A percentile compares a stretch with the other conserved stretches of the same genome.
phyloP scores from a whole-genome alignment of 2,113 vertebrate species.

The cat (Felis catus) region F.catus_Fca126_mat1.0 CM031426.1:30929001-30929500 shows the following conservation, averaged over 20 bases:
- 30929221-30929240: constrained; percentile 5
- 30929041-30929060: not conserved
- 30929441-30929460: too few species aligned
- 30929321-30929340: too few species aligned
- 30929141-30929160: not conserved
- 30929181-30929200: not conserved
- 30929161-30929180: not conserved
- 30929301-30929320: too few species aligned
- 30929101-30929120: not conserved
- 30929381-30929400: too few species aligned
- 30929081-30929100: constrained; percentile 12
- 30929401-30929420: too few species aligned
- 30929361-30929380: too few species aligned
- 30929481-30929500: not conserved
- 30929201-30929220: not conserved
- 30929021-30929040: constrained; percentile 32
- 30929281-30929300: too few species aligned
- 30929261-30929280: not conserved
- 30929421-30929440: too few species aligned
- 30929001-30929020: not conserved
- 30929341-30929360: too few species aligned
- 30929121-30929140: not conserved
- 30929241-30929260: not conserved
- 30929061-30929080: not conserved
- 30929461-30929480: too few species aligned